phyloP scores from a whole-genome alignment of 2,888 invertebrate species.

The Lasioglossum figueresi region DNA sequence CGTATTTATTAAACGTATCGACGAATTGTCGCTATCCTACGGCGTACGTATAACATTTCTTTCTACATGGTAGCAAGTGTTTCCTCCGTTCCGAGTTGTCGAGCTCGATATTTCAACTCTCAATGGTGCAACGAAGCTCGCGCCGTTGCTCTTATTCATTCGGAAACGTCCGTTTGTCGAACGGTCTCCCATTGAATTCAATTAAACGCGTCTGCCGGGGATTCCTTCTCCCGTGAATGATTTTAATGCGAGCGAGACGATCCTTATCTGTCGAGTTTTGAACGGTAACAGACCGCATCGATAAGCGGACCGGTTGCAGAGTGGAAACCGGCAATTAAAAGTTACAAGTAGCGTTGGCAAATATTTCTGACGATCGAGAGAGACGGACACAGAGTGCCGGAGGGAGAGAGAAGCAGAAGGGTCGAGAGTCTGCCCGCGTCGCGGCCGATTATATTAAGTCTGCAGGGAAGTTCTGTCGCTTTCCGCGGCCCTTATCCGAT shows the following conservation, averaged over 20 bases:
- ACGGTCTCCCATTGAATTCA: conserved; percentile 7
- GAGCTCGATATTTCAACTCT: background rate
- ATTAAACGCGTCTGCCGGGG: background rate
- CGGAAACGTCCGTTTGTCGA: background rate
- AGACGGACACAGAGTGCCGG: background rate
- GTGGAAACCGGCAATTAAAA: conserved; percentile 37
- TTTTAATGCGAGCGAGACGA: conserved; percentile 6
- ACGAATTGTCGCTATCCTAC: background rate
- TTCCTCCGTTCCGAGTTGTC: background rate
- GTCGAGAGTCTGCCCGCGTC: background rate
- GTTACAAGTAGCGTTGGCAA: conserved; percentile 40
- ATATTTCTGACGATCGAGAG: conserved; percentile 26
- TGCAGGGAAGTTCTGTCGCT: background rate
- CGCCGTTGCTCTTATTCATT: background rate
- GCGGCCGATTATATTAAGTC: background rate
- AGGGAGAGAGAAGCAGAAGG: background rate
- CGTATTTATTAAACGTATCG: background rate
- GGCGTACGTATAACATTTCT: background rate
- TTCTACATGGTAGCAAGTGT: no score
- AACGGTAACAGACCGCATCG: background rate
- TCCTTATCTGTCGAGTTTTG: background rate
- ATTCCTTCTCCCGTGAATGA: background rate
- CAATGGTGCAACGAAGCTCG: background rate
- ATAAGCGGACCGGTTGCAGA: conserved; percentile 4
- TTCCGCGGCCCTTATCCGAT: background rate